phyloP scores from a whole-genome alignment of 2,113 vertebrate genomes.

The Epinephelus cyanopodus region DNA sequence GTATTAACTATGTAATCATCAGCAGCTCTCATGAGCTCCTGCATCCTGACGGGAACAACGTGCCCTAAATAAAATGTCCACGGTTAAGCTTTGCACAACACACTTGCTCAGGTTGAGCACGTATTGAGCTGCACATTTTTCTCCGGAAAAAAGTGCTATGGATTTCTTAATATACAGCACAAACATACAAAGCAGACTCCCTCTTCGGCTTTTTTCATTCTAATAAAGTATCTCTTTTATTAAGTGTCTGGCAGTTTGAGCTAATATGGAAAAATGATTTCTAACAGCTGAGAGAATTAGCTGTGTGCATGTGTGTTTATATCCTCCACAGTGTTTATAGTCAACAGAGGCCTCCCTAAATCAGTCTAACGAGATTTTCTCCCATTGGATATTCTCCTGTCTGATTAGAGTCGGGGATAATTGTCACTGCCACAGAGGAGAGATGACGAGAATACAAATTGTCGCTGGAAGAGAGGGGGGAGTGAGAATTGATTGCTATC shows the following conservation, averaged over 20 bases:
- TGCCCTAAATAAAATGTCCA: constrained; percentile 30
- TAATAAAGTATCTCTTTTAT: constrained; percentile 11
- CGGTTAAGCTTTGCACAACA: constrained; percentile 5
- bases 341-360: constrained; percentile 73
- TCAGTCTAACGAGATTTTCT: constrained; percentile 68
- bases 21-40: constrained; percentile 4
- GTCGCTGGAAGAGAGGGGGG: constrained; percentile 28
- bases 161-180: background rate
- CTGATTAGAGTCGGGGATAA: constrained; percentile 75
- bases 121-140: too few relatives aligned
- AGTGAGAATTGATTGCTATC: constrained; percentile 63
- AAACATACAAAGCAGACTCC: background rate
- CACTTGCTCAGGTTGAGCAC: background rate
- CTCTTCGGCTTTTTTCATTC: background rate
- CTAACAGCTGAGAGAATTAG: constrained; percentile 57
- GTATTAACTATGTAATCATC: too few relatives aligned
- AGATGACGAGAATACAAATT: constrained; percentile 64
- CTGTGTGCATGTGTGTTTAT: constrained; percentile 50
- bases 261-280: constrained; percentile 13
- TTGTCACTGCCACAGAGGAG: constrained; percentile 64
- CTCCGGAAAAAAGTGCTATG: background rate
- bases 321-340: constrained; percentile 70
- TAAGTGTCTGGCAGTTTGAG: background rate
- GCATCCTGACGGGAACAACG: constrained; percentile 1
- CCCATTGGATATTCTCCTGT: constrained; percentile 54